Conservation (phyloP, 2,888 invertebrate genomes). For the Leptura quadrifasciata region DNA sequence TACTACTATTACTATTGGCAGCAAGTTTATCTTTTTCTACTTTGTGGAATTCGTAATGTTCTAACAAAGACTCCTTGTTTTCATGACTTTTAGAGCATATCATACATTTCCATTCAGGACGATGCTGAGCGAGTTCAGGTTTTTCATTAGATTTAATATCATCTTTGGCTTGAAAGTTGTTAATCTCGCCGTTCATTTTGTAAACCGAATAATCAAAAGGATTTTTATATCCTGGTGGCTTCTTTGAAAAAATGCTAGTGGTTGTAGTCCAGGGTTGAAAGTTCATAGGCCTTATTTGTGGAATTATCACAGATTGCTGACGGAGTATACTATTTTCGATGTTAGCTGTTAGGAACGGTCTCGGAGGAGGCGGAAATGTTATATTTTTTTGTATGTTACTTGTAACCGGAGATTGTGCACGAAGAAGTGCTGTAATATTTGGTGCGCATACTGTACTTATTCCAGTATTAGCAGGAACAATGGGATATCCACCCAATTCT, state of each 20-base stretch:
- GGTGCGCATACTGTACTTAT: no score
- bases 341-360: neutral
- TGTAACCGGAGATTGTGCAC: neutral
- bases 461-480: neutral
- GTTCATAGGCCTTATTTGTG: neutral
- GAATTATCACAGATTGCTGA: neutral
- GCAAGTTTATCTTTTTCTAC: conserved; percentile 31
- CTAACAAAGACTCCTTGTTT: conserved; percentile 48
- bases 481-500: neutral
- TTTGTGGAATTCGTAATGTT: conserved; percentile 50
- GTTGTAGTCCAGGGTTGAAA: neutral
- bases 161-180: neutral
- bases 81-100: conserved; percentile 48
- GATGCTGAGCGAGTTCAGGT: neutral
- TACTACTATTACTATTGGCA: conserved; percentile 1
- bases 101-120: conserved; percentile 20
- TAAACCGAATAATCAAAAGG: conserved; percentile 31
- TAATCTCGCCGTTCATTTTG: neutral
- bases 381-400: no score
- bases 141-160: neutral
- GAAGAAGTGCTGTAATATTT: neutral
- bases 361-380: neutral
- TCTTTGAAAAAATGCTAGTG: neutral
- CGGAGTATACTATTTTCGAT: neutral
- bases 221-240: conserved; percentile 19